Evolutionary conservation across 2,113 vertebrate species (phyloP).

Genomic region (Scytalopus superciliaris): DNA sequence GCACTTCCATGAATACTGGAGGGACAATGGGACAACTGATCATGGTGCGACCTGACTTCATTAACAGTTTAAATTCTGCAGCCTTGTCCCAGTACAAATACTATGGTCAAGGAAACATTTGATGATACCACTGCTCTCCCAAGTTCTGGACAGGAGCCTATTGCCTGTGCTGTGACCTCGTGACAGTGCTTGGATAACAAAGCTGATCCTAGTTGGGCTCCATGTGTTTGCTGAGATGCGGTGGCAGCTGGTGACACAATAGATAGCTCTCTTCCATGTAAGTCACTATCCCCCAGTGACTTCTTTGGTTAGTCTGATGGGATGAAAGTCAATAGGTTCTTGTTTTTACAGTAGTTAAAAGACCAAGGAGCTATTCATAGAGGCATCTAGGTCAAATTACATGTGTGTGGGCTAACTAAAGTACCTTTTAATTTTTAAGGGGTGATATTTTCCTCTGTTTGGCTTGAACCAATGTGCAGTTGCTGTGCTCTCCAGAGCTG

Average conservation of each 20-base stretch:
- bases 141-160: background rate
- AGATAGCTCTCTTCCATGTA: background rate
- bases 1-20: background rate
- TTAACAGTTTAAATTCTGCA: background rate
- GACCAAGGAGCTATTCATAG: background rate
- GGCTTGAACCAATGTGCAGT: background rate
- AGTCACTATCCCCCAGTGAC: background rate
- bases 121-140: background rate
- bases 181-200: background rate
- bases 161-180: background rate
- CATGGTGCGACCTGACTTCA: rapidly evolving
- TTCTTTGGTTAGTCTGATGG: background rate
- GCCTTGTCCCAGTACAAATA: background rate
- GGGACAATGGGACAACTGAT: background rate
- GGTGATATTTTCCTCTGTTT: background rate
- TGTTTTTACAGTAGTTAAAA: background rate
- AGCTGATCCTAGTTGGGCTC: background rate
- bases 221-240: background rate
- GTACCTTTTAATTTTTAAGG: background rate
- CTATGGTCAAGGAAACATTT: background rate
- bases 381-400: background rate
- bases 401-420: background rate
- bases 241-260: background rate
- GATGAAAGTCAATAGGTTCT: background rate
- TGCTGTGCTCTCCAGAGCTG: background rate